Evolutionary conservation across 2,797 vertebrate genomes (phyloP), one percentile per base, ranked within the genome.

Genomic region (Nannoperca obscura): DNA sequence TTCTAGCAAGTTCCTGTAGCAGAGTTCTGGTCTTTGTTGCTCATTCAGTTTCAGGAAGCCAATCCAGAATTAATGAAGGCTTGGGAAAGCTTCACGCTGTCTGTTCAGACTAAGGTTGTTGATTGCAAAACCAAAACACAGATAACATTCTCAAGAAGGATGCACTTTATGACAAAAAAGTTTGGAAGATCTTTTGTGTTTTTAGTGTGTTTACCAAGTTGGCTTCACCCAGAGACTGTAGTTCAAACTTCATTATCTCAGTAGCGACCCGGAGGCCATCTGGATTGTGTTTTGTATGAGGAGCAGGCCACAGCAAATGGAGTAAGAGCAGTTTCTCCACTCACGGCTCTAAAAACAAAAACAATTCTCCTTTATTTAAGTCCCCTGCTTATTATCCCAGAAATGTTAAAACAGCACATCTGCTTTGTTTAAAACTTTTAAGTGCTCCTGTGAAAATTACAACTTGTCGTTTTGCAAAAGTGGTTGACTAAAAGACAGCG

Each of bases 231-330:
- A 60, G 64, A 78, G 74, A 68, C 58, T 64, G 53, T 36, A 70
- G 67, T 68, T 89, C 73, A 80, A 74, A 80, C 69, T 77, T 63
- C 42, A 86, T 88, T 86, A 82, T 88, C 54, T 80, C 72, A 70
- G 54, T 74, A 71, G 57, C 20, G 22, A 82, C 63, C 54, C 19
- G 2, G n/a, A 58, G 68, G 63, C 78, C 81, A 72, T 83, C 87
- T 89, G 86, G 80, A 75, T 80, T 86, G 70, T 78, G 66, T 85
- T 82, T 84, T 34, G 62, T 72, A 34, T 76, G 71, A 83, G 67
- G 49, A 69, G 49, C 68, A 34, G 68, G 53, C 65, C 61, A 49
- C 65, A 74, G 57, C 68, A 83, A 85, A 89, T 77, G 19, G 30
- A 91, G 82, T 79, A 58, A 40, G 53, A 86, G 60, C 34, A 32